A percentile compares a stretch with the other conserved stretches of the same genome.
Conservation (phyloP, 1,140 invertebrate species). For the Drosophila sp. region DNA sequence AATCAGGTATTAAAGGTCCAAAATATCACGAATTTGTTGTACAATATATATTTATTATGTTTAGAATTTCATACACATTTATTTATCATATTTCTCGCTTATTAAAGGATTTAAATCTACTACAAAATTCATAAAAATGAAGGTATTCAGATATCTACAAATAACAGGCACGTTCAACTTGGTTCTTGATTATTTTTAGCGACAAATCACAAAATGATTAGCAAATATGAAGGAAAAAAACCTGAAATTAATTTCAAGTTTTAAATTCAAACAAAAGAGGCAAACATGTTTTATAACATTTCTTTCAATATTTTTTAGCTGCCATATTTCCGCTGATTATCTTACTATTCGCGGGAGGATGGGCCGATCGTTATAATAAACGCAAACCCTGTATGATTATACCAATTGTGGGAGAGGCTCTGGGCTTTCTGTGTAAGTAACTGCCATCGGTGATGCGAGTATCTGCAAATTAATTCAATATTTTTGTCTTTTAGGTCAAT, state of each 20-base stretch:
- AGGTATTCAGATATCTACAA: too few relatives aligned
- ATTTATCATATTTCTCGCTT: too few relatives aligned
- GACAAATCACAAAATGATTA: too few relatives aligned
- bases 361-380: conserved; percentile 87
- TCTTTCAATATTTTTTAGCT: conserved; percentile 56
- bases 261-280: conserved; percentile 17
- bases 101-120: too few relatives aligned
- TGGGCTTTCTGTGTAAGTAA: conserved; percentile 68
- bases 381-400: conserved; percentile 87
- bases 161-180: too few relatives aligned
- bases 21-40: too few relatives aligned
- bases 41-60: too few relatives aligned
- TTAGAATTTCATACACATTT: too few relatives aligned
- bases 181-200: too few relatives aligned
- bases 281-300: neutral
- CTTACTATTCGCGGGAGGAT: conserved; percentile 86
- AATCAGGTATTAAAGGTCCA: too few relatives aligned
- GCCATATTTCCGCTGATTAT: conserved; percentile 86
- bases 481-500: conserved; percentile 44
- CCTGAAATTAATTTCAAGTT: conserved; percentile 1
- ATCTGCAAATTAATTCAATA: neutral
- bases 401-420: conserved; percentile 85
- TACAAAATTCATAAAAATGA: too few relatives aligned
- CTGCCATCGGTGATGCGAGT: too few relatives aligned
- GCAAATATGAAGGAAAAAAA: conserved; percentile 1